These are phyloP conservation scores for Halesus radiatus DNA, from an alignment of 1,140 invertebrate genomes.

Conservation along the genomic window DNA sequence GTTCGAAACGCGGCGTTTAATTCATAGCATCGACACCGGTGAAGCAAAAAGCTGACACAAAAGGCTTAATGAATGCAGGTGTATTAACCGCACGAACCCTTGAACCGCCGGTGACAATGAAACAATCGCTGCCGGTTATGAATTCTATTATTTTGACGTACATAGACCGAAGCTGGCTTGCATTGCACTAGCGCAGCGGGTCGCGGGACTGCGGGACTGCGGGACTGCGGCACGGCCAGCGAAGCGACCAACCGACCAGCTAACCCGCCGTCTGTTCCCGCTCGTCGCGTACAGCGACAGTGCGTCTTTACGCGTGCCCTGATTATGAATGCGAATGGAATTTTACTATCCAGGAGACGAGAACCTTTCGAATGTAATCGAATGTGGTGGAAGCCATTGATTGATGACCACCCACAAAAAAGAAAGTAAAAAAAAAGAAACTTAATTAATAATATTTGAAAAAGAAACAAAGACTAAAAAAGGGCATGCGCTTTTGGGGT, in stretches of 20 bases:
- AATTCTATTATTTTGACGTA: constrained; percentile 15
- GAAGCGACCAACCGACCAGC: not conserved
- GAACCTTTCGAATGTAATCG: not conserved
- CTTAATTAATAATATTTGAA: no score
- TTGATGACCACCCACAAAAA: no score
- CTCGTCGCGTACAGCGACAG: not conserved
- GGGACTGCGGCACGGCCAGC: no score
- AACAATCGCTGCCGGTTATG: constrained; percentile 25
- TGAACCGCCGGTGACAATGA: constrained; percentile 36
- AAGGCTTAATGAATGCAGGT: constrained; percentile 27
- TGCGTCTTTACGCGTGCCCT: constrained; percentile 14
- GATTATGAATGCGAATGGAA: constrained; percentile 19
- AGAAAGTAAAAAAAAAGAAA: no score
- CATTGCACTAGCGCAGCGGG: not conserved
- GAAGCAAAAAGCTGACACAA: no score
- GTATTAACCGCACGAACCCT: constrained; percentile 30
- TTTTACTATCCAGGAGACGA: not conserved
- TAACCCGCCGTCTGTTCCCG: no score
- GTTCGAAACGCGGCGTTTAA: no score
- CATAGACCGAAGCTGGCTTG: not conserved
- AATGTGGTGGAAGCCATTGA: no score
- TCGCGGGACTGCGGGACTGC: no score
- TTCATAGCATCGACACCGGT: no score
- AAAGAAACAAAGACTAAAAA: no score
- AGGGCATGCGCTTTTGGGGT: no score